Conservation (phyloP, 2,797 vertebrate genomes). For the Xiphophorus birchmanni region DNA sequence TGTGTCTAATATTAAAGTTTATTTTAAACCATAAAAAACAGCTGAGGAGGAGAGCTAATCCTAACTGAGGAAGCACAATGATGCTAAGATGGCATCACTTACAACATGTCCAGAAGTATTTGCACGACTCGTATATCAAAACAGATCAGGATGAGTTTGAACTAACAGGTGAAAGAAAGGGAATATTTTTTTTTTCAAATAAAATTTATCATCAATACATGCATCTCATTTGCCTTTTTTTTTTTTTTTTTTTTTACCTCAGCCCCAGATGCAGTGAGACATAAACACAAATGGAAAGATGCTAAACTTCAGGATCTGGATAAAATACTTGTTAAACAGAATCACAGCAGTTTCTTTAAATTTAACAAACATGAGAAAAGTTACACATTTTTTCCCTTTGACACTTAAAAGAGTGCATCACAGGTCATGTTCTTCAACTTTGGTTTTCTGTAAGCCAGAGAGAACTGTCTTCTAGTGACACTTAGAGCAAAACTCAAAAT, state of each 20-base stretch:
- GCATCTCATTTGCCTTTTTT: conserved; percentile 7
- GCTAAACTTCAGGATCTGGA: conserved; percentile 12
- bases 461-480: conserved; percentile 19
- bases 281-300: conserved; percentile 28
- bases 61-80: conserved; percentile 57
- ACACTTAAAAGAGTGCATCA: conserved; percentile 10
- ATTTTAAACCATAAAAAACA: conserved; percentile 33
- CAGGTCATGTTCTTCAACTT: conserved; percentile 6
- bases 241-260: conserved; percentile 13
- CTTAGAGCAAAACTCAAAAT: conserved; percentile 24
- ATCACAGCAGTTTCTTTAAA: conserved; percentile 16
- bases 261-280: conserved; percentile 21
- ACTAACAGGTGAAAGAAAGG: conserved; percentile 27
- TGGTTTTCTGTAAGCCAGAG: conserved; percentile 6
- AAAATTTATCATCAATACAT: conserved; percentile 10
- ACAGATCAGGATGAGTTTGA: conserved; percentile 28
- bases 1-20: conserved; percentile 22
- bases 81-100: conserved; percentile 43
- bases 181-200: neutral
- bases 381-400: neutral
- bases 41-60: conserved; percentile 25
- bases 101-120: conserved; percentile 35
- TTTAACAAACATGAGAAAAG: conserved; percentile 23
- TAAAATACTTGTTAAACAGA: conserved; percentile 32
- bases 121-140: conserved; percentile 9